Evolutionary conservation across 2,113 vertebrate genomes (phyloP), one percentile per base, ranked within the genome.

Genomic region (Ictalurus punctatus): DNA sequence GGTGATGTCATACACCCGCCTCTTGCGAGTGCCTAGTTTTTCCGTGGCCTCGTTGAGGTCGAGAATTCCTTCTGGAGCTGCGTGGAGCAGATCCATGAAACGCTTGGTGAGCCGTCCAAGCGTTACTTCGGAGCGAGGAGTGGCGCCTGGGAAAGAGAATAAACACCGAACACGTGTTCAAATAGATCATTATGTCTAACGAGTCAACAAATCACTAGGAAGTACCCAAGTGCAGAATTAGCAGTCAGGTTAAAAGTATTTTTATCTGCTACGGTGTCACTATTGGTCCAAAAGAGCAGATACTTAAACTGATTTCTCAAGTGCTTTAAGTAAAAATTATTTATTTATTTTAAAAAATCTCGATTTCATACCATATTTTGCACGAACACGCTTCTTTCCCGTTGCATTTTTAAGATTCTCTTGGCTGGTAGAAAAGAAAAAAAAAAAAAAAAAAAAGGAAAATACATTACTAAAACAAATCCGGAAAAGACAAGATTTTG

Each of bases 1-100:
- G 92, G 97, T 97, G 94, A 99, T 97, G 93, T 99, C 97, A 17
- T 97, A 97, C 0, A 99, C 95, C n/a, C 97, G 94, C 52, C 97
- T 94, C 83, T 96, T 96, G 3, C 95, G 92, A 0, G 97, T 96
- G 4, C 96, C 95, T 83, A 99, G 94, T 4, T 88, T 93, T 8
- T 48, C 90, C 0, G 95, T 94, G 0, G 94, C 97, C 63, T 97
- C 94, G 30, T 97, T 95, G 86, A 98, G 93, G 93, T 99, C 97
- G 63, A 99, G 93, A 12, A 95, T 92, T 25, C 96, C 96, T 0
- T 96, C 94, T 0, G 97, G 97, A 6, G 97, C 94, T 16, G 87
- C 86, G 91, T 92, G 93, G 78, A 99, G 88, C 79, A 98, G 94
- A 88, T 97, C 95, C 95, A 99, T 96, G 93, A 99, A 98, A 48